Conservation (phyloP, 2,888 invertebrate genomes). For the Empis livida region DNA sequence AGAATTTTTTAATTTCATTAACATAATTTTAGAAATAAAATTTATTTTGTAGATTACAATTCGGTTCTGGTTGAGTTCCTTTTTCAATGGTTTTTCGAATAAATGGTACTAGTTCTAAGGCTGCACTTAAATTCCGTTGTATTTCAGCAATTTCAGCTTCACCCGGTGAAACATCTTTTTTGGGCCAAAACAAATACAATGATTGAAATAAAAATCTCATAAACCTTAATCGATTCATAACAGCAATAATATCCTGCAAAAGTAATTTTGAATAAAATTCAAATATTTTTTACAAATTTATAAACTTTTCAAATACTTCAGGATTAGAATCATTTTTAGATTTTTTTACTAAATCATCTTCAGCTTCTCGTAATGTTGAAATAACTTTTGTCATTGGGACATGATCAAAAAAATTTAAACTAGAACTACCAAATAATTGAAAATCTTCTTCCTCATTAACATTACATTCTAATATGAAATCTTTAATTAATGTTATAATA, state of each 20-base stretch:
- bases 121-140: slow-evolving; percentile 65
- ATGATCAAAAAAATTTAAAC: slow-evolving; percentile 60
- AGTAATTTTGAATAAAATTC: slow-evolving; percentile 13
- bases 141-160: slow-evolving; percentile 55
- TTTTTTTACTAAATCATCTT: slow-evolving; percentile 73
- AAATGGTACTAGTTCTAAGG: slow-evolving; percentile 68
- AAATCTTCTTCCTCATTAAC: slow-evolving; percentile 96
- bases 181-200: slow-evolving; percentile 36
- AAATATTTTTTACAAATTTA: not conserved
- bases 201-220: slow-evolving; percentile 76
- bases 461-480: slow-evolving; percentile 73
- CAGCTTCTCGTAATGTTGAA: slow-evolving; percentile 71
- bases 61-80: slow-evolving; percentile 52
- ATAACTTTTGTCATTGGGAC: slow-evolving; percentile 69
- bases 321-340: slow-evolving; percentile 39
- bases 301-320: slow-evolving; percentile 28
- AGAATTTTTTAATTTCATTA: not conserved
- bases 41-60: slow-evolving; percentile 21
- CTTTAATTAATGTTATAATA: slow-evolving; percentile 76
- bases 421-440: slow-evolving; percentile 78
- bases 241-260: slow-evolving; percentile 48
- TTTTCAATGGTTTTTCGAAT: slow-evolving; percentile 63
- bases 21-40: not conserved
- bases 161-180: slow-evolving; percentile 39
- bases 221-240: slow-evolving; percentile 73